Evolutionary conservation across 2,888 invertebrate species (phyloP), one percentile per base, ranked within the genome.

Genomic region (Rhodophaea formosa): DNA sequence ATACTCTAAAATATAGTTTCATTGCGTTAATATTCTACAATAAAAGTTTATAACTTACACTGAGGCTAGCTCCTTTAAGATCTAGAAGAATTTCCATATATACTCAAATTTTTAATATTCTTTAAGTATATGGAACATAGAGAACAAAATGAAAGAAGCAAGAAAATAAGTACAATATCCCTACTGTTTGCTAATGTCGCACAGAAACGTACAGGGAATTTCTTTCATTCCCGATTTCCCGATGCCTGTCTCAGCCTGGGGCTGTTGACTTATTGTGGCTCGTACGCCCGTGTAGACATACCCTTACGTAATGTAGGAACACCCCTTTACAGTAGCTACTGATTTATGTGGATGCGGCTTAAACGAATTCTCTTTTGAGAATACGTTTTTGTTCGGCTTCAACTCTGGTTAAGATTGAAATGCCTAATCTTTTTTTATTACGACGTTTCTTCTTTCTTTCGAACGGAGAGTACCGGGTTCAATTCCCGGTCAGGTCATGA

Each of bases 191-290:
- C 72, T 71, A 74, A 66, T 71, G 66, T 69, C 69, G 66, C 66
- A 66, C 67, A 67, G 68, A 68, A 62, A 71, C 65, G 70, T 67
- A 71, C 71, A 69, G 63, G 64, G 71, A 76, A 76, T 81, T 83
- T 81, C 82, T 82, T 86, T 82, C 82, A 78, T 79, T 82, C 71
- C 77, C 67, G 74, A 81, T 83, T 81, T 74, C 74, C 74, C 80
- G 74, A 81, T 82, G 79, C 79, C 67, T 66, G 59, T 61, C 78
- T 80, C 80, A 78, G 80, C 80, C 80, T 62, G 66, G 65, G 68
- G 69, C 62, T 80, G 77, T 80, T 81, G 79, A 79, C 79, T 82
- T 80, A 76, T 76, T 77, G 72, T 63, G 66, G 67, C 66, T 66
- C 64, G 59, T 62, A 64, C 23, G 23, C 23, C 59, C 54, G 61